A percentile compares a stretch with the other conserved stretches of the same genome.
Conservation (phyloP, 2,113 vertebrate species). For the Orycteropus afer region DNA sequence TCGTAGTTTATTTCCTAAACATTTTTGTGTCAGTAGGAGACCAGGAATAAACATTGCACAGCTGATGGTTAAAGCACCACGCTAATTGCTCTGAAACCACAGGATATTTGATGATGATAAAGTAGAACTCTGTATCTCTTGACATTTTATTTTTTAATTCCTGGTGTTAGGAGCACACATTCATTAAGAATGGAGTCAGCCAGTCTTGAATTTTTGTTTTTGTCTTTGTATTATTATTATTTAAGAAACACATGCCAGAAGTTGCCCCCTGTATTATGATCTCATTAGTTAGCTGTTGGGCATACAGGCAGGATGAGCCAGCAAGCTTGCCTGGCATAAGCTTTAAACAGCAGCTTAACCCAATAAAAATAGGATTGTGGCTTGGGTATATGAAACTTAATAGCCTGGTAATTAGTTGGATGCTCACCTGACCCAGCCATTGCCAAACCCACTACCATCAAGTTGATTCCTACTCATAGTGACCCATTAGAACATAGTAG, state of each 20-base stretch:
- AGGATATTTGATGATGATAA: conserved; percentile 69
- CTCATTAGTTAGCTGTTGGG: not conserved
- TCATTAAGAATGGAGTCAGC: conserved; percentile 60
- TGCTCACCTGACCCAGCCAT: not conserved
- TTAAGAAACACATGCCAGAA: conserved; percentile 26
- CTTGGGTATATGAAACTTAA: not conserved
- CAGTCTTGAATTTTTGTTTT: not conserved
- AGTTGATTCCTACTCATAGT: too few species aligned
- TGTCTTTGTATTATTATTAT: conserved; percentile 20
- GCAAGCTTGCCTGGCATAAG: conserved; percentile 8
- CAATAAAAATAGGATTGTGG: not conserved
- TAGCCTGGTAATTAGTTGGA: not conserved
- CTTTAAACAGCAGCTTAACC: not conserved
- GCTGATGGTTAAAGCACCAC: conserved; percentile 26
- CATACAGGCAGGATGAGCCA: not conserved
- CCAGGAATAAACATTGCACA: conserved; percentile 48
- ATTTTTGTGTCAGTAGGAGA: conserved; percentile 65
- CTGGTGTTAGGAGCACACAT: conserved; percentile 21
- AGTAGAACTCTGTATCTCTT: conserved; percentile 51
- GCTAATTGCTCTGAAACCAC: conserved; percentile 58
- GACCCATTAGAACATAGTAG: too few species aligned
- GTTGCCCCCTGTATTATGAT: conserved; percentile 17
- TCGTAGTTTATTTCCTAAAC: conserved; percentile 69
- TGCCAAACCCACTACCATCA: too few species aligned
- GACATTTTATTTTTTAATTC: conserved; percentile 73